Percentiles rank a stretch among this genome's conserved stretches.
phyloP scores from a whole-genome alignment of 2,888 invertebrate genomes.

The Aspidapion aeneum region DNA sequence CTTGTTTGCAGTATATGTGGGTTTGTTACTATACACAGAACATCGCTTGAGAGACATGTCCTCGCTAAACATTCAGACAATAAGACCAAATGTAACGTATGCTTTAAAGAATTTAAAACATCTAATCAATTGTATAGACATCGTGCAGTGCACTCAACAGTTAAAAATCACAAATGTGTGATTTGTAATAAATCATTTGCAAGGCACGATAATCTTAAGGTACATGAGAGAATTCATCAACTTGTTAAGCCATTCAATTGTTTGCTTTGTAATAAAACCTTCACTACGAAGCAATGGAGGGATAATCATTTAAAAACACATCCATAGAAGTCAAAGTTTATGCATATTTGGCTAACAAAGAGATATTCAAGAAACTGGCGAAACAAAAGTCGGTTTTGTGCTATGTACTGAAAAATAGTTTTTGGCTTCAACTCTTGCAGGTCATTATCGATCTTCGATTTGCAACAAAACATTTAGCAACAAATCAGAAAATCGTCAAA shows the following conservation, averaged over 20 bases:
- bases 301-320: slow-evolving; percentile 9
- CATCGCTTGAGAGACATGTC: background rate
- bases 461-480: too few relatives aligned
- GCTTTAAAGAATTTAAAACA: background rate
- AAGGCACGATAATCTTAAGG: slow-evolving; percentile 17
- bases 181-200: slow-evolving; percentile 2
- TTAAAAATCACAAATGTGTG: slow-evolving; percentile 42
- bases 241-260: slow-evolving; percentile 46
- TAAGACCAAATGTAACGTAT: background rate
- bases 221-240: slow-evolving; percentile 53
- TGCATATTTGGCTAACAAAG: too few relatives aligned
- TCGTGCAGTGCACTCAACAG: slow-evolving; percentile 42
- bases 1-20: background rate
- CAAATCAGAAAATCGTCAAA: too few relatives aligned
- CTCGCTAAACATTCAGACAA: background rate
- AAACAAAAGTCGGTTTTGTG: too few relatives aligned
- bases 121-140: background rate
- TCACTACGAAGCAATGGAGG: slow-evolving; percentile 41
- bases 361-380: too few relatives aligned
- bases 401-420: too few relatives aligned
- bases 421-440: too few relatives aligned
- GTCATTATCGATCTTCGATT: too few relatives aligned
- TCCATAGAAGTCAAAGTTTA: background rate
- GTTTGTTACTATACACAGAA: background rate
- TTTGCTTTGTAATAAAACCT: slow-evolving; percentile 49